Evolutionary conservation across 2,888 invertebrate genomes (phyloP).

Genomic region (Pristionchus japonicus): DNA sequence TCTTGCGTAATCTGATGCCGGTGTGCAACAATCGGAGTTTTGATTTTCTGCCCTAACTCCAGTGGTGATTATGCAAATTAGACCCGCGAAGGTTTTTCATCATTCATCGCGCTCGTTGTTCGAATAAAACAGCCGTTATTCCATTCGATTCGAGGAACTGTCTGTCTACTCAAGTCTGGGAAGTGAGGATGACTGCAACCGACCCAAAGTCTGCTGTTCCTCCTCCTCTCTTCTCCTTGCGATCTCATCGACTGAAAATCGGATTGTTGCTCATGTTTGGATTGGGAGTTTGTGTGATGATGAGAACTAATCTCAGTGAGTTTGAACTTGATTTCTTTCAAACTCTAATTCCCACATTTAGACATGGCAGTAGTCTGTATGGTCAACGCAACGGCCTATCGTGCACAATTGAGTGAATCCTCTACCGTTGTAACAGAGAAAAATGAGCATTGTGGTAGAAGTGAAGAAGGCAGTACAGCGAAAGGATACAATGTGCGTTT

Average conservation of each 20-base stretch:
- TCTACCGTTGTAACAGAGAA: background rate
- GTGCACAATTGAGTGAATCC: background rate
- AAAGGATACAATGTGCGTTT: background rate
- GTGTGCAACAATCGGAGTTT: conserved; percentile 3
- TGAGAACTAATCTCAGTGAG: conserved; percentile 51
- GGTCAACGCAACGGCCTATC: conserved; percentile 59
- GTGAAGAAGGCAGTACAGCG: background rate
- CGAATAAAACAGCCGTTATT: background rate
- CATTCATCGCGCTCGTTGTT: background rate
- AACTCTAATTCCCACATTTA: background rate
- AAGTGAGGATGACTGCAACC: background rate
- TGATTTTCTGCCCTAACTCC: background rate
- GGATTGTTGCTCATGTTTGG: conserved; percentile 43
- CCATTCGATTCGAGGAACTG: background rate
- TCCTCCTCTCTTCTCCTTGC: conserved; percentile 1
- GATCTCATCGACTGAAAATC: conserved; percentile 44
- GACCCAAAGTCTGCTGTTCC: background rate
- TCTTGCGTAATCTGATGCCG: background rate
- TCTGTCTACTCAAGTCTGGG: too few species aligned
- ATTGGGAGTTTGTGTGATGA: conserved; percentile 47
- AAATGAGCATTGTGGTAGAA: background rate
- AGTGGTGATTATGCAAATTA: background rate
- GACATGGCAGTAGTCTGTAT: conserved; percentile 66
- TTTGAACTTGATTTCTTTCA: background rate
- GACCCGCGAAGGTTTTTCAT: background rate